These are phyloP conservation scores for Leucosticte australis DNA, from an alignment of 2,113 vertebrate species.

Conservation along the genomic window DNA sequence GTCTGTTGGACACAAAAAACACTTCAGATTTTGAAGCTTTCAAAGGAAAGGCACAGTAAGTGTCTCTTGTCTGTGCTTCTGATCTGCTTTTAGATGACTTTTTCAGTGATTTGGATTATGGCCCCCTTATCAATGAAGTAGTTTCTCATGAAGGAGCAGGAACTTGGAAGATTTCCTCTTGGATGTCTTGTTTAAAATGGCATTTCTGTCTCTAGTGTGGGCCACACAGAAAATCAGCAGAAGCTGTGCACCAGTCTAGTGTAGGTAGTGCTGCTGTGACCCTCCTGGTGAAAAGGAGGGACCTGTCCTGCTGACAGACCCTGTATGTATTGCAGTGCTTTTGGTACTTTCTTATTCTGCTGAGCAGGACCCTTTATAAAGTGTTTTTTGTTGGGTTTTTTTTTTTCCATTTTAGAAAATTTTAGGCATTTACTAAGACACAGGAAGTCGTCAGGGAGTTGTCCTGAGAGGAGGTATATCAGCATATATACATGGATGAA, in stretches of 20 bases:
- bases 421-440: neutral
- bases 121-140: neutral
- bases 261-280: neutral
- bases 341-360: neutral
- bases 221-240: neutral
- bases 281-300: neutral
- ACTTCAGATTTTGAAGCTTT: neutral
- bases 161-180: neutral
- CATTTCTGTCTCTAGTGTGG: neutral
- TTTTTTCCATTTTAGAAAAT: neutral
- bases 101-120: neutral
- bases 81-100: neutral
- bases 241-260: neutral
- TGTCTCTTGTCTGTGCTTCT: neutral
- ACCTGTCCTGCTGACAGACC: neutral
- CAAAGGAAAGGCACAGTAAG: neutral
- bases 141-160: neutral
- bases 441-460: accelerated
- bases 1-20: neutral
- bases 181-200: neutral
- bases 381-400: neutral
- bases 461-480: neutral
- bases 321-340: neutral
- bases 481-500: neutral
- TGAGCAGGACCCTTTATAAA: neutral